phyloP scores from a whole-genome alignment of 2,888 invertebrate genomes.

The Shargacucullia verbasci region DNA sequence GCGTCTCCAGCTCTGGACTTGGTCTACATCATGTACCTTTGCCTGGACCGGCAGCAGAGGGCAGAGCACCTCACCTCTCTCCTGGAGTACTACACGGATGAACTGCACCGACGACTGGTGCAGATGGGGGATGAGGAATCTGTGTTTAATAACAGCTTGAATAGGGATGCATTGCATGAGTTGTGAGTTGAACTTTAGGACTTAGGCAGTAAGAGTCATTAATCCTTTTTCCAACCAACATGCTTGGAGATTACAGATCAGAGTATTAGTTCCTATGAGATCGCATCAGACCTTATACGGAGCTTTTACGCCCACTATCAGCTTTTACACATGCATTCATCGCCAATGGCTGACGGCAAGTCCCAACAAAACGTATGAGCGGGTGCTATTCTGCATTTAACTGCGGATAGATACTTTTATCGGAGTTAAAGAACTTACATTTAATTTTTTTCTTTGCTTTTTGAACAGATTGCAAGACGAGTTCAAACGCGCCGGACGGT shows the following conservation, averaged over 20 bases:
- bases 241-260: too few relatives aligned
- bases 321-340: too few relatives aligned
- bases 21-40: slow-evolving; percentile 91
- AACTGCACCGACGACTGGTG: slow-evolving; percentile 88
- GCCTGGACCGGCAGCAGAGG: slow-evolving; percentile 90
- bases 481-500: slow-evolving; percentile 90
- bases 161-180: slow-evolving; percentile 86
- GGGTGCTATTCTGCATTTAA: too few relatives aligned
- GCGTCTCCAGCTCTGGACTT: slow-evolving; percentile 92
- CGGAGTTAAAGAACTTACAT: not conserved
- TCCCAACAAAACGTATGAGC: too few relatives aligned
- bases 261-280: too few relatives aligned
- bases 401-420: too few relatives aligned
- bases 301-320: too few relatives aligned
- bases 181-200: slow-evolving; percentile 89
- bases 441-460: slow-evolving; percentile 6
- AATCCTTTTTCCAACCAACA: too few relatives aligned
- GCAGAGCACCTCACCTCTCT: slow-evolving; percentile 88
- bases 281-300: too few relatives aligned
- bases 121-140: slow-evolving; percentile 86
- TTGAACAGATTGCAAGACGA: slow-evolving; percentile 89
- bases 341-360: too few relatives aligned
- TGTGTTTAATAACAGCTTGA: slow-evolving; percentile 74
- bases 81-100: slow-evolving; percentile 89
- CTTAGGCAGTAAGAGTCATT: too few relatives aligned